Conservation (phyloP, 2,113 vertebrate genomes). For the Gobio gobio region DNA sequence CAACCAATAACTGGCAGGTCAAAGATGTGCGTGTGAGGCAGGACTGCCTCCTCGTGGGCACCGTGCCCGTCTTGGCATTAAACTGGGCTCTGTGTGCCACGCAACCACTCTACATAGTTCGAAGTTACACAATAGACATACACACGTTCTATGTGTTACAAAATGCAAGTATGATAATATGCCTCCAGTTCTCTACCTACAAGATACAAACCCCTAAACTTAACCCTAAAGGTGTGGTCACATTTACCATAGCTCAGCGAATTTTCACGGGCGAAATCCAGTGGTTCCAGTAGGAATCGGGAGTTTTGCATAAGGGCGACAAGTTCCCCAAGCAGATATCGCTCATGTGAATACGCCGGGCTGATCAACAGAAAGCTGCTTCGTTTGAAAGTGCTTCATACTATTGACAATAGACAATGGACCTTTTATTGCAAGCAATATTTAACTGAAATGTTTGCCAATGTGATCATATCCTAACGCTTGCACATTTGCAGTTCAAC, state of each 20-base stretch:
- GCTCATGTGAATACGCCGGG: too few relatives aligned
- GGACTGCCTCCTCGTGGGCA: conserved; percentile 76
- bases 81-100: conserved; percentile 61
- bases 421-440: too few relatives aligned
- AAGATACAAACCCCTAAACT: not conserved
- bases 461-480: not conserved
- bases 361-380: too few relatives aligned
- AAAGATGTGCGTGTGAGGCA: conserved; percentile 35
- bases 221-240: not conserved
- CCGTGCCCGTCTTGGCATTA: conserved; percentile 69
- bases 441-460: too few relatives aligned
- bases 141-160: not conserved
- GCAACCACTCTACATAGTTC: conserved; percentile 42
- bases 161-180: not conserved
- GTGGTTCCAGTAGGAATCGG: too few relatives aligned
- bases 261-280: too few relatives aligned
- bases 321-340: too few relatives aligned
- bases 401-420: too few relatives aligned
- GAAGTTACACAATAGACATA: not conserved
- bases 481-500: not conserved
- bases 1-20: not conserved
- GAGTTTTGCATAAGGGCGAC: too few relatives aligned
- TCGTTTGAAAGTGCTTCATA: too few relatives aligned
- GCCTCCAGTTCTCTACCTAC: not conserved
- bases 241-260: too few relatives aligned